These are phyloP conservation scores for Morpho helenor DNA, from an alignment of 2,888 invertebrate genomes.

Conservation along the genomic window DNA sequence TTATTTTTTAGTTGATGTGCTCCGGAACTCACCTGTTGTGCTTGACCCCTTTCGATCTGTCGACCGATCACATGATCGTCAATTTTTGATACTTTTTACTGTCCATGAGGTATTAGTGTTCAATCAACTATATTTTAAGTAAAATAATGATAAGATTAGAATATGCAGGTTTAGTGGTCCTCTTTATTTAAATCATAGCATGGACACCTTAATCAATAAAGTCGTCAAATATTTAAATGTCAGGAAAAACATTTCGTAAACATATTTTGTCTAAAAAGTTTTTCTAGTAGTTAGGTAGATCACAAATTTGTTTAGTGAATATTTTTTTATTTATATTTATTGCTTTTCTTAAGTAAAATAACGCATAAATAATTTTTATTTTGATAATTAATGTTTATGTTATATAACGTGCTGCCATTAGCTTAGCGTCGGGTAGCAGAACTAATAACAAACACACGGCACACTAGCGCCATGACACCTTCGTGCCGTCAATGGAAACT, in stretches of 20 bases:
- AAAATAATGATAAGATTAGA: neutral
- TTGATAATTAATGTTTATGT: too few species aligned
- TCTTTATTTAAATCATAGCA: neutral
- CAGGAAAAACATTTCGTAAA: too few species aligned
- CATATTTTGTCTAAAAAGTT: too few species aligned
- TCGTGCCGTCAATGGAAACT: conserved; percentile 49
- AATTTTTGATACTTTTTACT: conserved; percentile 59
- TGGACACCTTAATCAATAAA: neutral
- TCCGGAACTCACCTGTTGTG: conserved; percentile 76
- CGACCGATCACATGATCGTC: conserved; percentile 72
- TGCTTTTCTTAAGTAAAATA: too few species aligned
- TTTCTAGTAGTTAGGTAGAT: too few species aligned
- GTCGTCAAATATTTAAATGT: neutral
- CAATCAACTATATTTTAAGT: conserved; percentile 1
- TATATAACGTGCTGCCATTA: conserved; percentile 46
- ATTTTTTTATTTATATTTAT: too few species aligned
- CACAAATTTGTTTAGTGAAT: too few species aligned
- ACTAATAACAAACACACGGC: conserved; percentile 43
- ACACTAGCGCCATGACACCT: conserved; percentile 46
- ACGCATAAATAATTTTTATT: too few species aligned
- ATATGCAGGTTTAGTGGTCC: neutral
- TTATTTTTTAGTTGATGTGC: conserved; percentile 80
- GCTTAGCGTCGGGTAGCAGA: conserved; percentile 66
- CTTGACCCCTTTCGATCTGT: conserved; percentile 76
- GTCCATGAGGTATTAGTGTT: conserved; percentile 16